Percentiles rank a stretch among this genome's conserved stretches.
Conservation (phyloP, 2,113 vertebrate species). For the Pseudopipra pipra region DNA sequence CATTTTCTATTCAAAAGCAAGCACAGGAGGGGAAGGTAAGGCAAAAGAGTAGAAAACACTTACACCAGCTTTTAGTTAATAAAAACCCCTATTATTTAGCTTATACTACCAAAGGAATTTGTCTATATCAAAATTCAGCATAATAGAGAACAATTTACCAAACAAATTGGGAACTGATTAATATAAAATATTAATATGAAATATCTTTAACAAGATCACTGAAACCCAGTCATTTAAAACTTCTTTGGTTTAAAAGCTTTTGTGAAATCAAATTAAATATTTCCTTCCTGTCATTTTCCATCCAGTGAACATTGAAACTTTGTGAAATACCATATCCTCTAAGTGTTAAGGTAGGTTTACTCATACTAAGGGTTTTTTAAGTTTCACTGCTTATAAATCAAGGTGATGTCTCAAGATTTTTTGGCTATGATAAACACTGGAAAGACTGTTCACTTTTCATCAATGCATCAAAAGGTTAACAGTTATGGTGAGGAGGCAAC, state of each 20-base stretch:
- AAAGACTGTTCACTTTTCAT: not conserved
- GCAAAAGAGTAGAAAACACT: not conserved
- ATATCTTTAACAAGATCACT: not conserved
- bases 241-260: not conserved
- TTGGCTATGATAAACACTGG: not conserved
- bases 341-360: not conserved
- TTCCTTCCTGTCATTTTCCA: not conserved
- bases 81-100: not conserved
- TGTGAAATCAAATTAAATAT: not conserved
- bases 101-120: not conserved
- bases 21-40: not conserved
- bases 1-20: not conserved
- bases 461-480: not conserved
- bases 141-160: not conserved
- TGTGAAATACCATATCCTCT: not conserved
- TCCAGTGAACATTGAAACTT: not conserved
- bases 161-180: accelerated
- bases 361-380: not conserved
- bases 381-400: not conserved
- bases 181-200: not conserved
- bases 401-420: not conserved
- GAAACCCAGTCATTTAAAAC: not conserved
- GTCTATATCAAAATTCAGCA: not conserved
- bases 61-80: not conserved
- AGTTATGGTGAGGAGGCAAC: not conserved